These are phyloP conservation scores for Venustaconcha ellipsiformis DNA, from an alignment of 1,140 invertebrate genomes.

Conservation along the genomic window DNA sequence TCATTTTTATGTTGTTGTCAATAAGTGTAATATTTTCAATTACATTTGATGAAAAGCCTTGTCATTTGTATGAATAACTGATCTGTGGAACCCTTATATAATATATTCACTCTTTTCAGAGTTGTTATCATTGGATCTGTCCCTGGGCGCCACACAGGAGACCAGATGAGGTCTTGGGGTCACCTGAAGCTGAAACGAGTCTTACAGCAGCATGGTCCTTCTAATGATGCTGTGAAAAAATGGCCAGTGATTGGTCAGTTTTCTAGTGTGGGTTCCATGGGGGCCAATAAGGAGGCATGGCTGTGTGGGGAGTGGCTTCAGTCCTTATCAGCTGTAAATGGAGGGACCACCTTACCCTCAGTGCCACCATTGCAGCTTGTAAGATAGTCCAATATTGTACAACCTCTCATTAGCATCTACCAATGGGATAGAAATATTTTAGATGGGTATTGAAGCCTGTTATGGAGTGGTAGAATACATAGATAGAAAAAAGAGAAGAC, in stretches of 20 bases:
- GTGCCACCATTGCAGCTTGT: constrained; percentile 63
- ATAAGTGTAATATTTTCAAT: too few relatives aligned
- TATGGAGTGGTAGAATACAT: too few relatives aligned
- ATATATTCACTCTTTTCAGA: constrained; percentile 32
- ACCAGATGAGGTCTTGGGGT: constrained; percentile 77
- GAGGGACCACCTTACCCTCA: constrained; percentile 29
- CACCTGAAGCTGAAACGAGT: constrained; percentile 77
- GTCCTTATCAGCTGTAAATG: constrained; percentile 69
- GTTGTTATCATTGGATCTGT: constrained; percentile 88
- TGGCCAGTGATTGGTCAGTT: constrained; percentile 86
- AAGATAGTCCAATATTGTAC: constrained; percentile 1
- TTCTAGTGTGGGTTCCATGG: constrained; percentile 91
- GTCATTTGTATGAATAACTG: not conserved
- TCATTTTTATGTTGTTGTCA: too few relatives aligned
- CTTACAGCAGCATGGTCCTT: constrained; percentile 64
- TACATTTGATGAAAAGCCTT: too few relatives aligned
- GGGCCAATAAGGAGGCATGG: constrained; percentile 79
- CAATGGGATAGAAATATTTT: too few relatives aligned
- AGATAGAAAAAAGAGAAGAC: too few relatives aligned
- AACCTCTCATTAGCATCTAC: too few relatives aligned
- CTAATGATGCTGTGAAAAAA: constrained; percentile 47
- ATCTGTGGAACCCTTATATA: not conserved
- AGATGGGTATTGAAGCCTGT: too few relatives aligned
- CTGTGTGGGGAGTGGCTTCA: constrained; percentile 76
- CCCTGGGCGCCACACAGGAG: constrained; percentile 82